Evolutionary conservation across 2,113 vertebrate genomes (phyloP).

Genomic region (Ophiodon elongatus): DNA sequence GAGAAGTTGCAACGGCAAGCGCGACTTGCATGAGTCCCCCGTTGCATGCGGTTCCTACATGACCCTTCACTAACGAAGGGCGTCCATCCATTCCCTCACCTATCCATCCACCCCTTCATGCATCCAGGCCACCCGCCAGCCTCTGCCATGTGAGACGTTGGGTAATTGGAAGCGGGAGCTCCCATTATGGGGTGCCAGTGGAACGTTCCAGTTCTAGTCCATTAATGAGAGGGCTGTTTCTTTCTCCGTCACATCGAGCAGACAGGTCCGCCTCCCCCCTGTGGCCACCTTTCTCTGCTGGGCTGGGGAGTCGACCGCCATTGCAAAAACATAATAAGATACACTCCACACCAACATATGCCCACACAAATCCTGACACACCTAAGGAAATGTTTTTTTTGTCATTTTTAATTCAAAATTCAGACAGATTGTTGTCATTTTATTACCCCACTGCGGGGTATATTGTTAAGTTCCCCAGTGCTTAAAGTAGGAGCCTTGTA

Average conservation of each 20-base stretch:
- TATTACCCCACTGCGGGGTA: constrained; percentile 21
- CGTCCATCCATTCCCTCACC: constrained; percentile 61
- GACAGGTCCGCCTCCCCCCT: constrained; percentile 42
- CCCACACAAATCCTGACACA: constrained; percentile 25
- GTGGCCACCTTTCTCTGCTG: constrained; percentile 34
- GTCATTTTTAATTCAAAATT: constrained; percentile 15
- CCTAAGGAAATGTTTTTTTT: background rate
- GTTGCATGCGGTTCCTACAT: constrained; percentile 38
- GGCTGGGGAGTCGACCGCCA: constrained; percentile 22
- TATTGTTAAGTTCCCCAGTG: background rate
- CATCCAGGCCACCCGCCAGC: constrained; percentile 63
- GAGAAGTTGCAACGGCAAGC: constrained; percentile 19
- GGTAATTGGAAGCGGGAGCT: constrained; percentile 75
- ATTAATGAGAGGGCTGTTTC: constrained; percentile 67
- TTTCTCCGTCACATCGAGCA: constrained; percentile 46
- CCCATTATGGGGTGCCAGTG: constrained; percentile 73
- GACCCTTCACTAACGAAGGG: constrained; percentile 50
- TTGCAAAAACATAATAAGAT: constrained; percentile 49
- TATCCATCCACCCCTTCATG: constrained; percentile 57
- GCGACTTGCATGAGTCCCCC: constrained; percentile 33
- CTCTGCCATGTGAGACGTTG: constrained; percentile 47
- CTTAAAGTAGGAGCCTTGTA: constrained; percentile 12
- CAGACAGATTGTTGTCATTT: constrained; percentile 29
- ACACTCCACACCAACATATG: constrained; percentile 15
- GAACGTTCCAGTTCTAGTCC: constrained; percentile 69